A percentile compares a stretch with the other conserved stretches of the same genome.
Evolutionary conservation across 2,888 invertebrate species (phyloP).

Genomic region (Hirudinaria manillensis): DNA sequence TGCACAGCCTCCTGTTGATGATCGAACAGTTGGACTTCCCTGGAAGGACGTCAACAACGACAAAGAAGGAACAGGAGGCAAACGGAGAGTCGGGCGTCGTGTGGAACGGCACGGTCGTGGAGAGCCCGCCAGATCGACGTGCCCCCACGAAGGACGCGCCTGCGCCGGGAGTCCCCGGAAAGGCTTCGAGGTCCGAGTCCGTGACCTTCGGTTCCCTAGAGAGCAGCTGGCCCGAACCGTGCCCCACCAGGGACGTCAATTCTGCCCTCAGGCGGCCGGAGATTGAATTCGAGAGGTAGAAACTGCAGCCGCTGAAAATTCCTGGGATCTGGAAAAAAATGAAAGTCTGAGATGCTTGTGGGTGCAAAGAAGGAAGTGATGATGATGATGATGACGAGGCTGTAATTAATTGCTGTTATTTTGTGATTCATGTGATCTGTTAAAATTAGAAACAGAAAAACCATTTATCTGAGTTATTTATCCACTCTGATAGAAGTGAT

Average conservation of each 20-base stretch:
- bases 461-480: no score
- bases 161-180: no score
- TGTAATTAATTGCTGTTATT: no score
- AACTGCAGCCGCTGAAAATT: slow-evolving; percentile 24
- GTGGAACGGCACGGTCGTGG: slow-evolving; percentile 24
- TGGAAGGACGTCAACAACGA: not conserved
- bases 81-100: not conserved
- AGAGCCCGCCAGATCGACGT: not conserved
- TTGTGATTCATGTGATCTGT: no score
- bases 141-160: no score
- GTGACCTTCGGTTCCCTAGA: slow-evolving; percentile 16
- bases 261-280: slow-evolving; percentile 1
- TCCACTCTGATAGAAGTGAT: no score
- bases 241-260: not conserved
- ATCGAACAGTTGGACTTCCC: not conserved
- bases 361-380: no score
- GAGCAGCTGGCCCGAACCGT: slow-evolving; percentile 15
- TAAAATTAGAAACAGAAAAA: no score
- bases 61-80: slow-evolving; percentile 22
- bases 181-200: not conserved
- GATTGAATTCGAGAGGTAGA: slow-evolving; percentile 4
- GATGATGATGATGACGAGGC: no score
- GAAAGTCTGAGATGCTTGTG: not conserved
- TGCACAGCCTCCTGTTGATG: slow-evolving; percentile 21
- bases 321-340: slow-evolving; percentile 4